Conservation (phyloP, 2,888 invertebrate genomes). For the Drosophila monieri region DNA sequence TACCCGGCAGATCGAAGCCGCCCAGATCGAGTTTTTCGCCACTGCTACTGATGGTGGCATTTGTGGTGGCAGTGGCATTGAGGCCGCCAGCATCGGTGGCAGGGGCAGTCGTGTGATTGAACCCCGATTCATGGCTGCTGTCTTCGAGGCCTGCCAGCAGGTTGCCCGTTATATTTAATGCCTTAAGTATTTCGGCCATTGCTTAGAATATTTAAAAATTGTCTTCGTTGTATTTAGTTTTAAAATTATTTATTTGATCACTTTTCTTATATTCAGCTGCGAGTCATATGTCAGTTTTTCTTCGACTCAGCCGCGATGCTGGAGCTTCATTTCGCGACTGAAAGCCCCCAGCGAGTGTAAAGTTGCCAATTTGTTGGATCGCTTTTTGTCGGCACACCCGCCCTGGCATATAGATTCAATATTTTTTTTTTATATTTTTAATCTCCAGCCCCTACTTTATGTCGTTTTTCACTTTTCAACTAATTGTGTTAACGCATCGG, state of each 20-base stretch:
- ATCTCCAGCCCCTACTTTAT: slow-evolving; percentile 45
- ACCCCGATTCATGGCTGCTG: slow-evolving; percentile 39
- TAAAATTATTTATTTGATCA: slow-evolving; percentile 4
- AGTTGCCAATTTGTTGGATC: slow-evolving; percentile 68
- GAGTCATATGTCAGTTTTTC: slow-evolving; percentile 10
- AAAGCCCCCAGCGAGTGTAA: slow-evolving; percentile 65
- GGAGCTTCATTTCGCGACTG: slow-evolving; percentile 79
- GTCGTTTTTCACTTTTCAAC: slow-evolving; percentile 70
- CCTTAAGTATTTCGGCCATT: slow-evolving; percentile 74
- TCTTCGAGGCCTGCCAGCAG: slow-evolving; percentile 67
- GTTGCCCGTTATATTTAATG: slow-evolving; percentile 66
- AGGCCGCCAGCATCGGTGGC: slow-evolving; percentile 30
- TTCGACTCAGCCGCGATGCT: slow-evolving; percentile 61
- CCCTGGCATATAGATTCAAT: slow-evolving; percentile 39
- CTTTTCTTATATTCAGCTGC: slow-evolving; percentile 13
- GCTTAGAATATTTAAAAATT: slow-evolving; percentile 9
- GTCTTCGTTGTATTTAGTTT: not conserved
- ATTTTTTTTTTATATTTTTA: slow-evolving; percentile 45
- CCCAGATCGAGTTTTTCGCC: slow-evolving; percentile 74
- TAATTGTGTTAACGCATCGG: slow-evolving; percentile 75
- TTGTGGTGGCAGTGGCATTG: slow-evolving; percentile 44
- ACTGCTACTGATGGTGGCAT: slow-evolving; percentile 42
- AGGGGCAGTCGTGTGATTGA: slow-evolving; percentile 30
- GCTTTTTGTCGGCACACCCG: slow-evolving; percentile 63
- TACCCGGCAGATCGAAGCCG: slow-evolving; percentile 78